phyloP scores from a whole-genome alignment of 23 tunicate species.

The Oikopleura dioica region DNA sequence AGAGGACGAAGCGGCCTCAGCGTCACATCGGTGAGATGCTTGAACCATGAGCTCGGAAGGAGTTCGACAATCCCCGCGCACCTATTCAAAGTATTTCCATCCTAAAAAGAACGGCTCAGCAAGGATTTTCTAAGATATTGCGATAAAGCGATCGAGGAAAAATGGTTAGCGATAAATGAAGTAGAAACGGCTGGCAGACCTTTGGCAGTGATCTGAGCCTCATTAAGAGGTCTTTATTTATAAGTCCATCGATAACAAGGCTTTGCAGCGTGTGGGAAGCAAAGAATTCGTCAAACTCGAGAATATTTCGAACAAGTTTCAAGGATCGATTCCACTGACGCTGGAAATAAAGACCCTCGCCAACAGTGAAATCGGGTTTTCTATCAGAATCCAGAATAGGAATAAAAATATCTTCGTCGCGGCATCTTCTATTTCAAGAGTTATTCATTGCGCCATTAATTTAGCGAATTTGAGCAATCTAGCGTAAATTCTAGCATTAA shows the following conservation, averaged over 20 bases:
- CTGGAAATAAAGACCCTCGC: constrained; percentile 27
- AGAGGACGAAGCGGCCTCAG: not conserved
- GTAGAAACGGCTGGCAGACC: too few species aligned
- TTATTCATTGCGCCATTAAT: not conserved
- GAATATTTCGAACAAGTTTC: constrained; percentile 39
- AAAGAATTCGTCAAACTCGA: constrained; percentile 29
- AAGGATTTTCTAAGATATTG: not conserved
- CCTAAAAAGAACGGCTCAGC: not conserved
- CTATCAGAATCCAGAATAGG: constrained; percentile 31
- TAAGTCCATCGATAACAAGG: constrained; percentile 42
- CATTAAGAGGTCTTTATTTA: constrained; percentile 47
- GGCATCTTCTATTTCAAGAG: not conserved
- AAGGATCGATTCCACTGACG: constrained; percentile 59
- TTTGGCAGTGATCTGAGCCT: not conserved
- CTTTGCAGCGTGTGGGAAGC: constrained; percentile 27
- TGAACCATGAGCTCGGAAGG: not conserved
- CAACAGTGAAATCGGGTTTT: constrained; percentile 13
- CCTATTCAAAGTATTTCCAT: not conserved
- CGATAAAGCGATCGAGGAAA: too few species aligned
- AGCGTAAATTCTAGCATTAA: not conserved
- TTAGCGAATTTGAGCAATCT: too few species aligned
- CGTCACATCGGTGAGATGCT: not conserved
- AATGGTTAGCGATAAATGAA: too few species aligned
- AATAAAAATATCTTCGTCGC: constrained; percentile 46
- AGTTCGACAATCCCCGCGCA: not conserved